Evolutionary conservation across 2,888 invertebrate species (phyloP).

Genomic region (Alloplasta piceator): DNA sequence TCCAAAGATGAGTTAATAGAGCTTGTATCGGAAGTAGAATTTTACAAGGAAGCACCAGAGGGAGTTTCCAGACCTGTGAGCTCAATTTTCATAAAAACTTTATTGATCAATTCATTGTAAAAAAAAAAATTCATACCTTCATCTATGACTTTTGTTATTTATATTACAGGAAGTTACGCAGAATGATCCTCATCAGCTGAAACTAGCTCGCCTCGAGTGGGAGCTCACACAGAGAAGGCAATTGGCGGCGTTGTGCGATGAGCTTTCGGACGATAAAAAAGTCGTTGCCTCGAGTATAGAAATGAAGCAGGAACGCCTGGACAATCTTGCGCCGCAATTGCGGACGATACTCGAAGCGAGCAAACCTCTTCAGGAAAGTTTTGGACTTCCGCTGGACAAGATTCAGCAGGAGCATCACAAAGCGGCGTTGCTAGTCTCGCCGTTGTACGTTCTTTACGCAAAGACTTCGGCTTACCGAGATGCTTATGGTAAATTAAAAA

Average conservation of each 20-base stretch:
- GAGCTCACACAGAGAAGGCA: slow-evolving; percentile 95
- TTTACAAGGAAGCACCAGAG: slow-evolving; percentile 91
- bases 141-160: slow-evolving; percentile 34
- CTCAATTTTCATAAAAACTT: slow-evolving; percentile 58
- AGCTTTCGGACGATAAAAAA: slow-evolving; percentile 91
- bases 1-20: slow-evolving; percentile 97
- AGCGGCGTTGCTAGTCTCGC: slow-evolving; percentile 90
- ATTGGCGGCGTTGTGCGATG: slow-evolving; percentile 90
- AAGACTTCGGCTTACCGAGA: slow-evolving; percentile 93
- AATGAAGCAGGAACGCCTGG: slow-evolving; percentile 90
- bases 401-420: slow-evolving; percentile 90
- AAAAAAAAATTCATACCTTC: not conserved
- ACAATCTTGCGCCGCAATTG: slow-evolving; percentile 92
- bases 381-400: slow-evolving; percentile 92
- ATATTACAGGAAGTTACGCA: slow-evolving; percentile 87
- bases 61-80: slow-evolving; percentile 88
- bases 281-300: slow-evolving; percentile 90
- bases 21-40: slow-evolving; percentile 92
- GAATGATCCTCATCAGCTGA: slow-evolving; percentile 90
- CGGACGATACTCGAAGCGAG: slow-evolving; percentile 90
- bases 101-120: not conserved
- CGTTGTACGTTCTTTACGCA: slow-evolving; percentile 94
- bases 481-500: slow-evolving; percentile 86
- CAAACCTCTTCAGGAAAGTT: slow-evolving; percentile 94
- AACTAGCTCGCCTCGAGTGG: slow-evolving; percentile 95